phyloP scores from a whole-genome alignment of 2,888 invertebrate genomes.

The Ectropis crepuscularia region DNA sequence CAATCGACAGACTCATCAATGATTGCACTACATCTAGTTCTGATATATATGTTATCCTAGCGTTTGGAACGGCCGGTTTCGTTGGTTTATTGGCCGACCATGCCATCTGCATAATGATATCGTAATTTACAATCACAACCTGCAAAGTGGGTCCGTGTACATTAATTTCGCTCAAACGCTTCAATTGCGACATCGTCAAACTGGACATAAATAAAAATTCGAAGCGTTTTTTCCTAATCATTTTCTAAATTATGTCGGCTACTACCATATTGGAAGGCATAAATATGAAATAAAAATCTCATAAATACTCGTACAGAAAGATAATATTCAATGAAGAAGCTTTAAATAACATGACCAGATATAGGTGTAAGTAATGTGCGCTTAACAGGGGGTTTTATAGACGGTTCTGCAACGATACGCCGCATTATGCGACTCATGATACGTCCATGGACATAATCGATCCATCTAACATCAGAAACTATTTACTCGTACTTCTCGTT shows the following conservation, averaged over 20 bases:
- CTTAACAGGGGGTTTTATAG: constrained; percentile 50
- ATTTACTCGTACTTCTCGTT: constrained; percentile 58
- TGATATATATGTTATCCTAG: too few species aligned
- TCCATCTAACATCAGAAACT: constrained; percentile 57
- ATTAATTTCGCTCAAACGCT: constrained; percentile 34
- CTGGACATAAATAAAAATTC: constrained; percentile 27
- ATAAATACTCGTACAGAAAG: constrained; percentile 44
- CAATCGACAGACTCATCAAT: too few species aligned
- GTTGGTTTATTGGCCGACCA: constrained; percentile 46
- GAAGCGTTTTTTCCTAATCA: constrained; percentile 25
- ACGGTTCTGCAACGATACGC: constrained; percentile 51
- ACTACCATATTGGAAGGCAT: constrained; percentile 45
- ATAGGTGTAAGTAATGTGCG: constrained; percentile 54
- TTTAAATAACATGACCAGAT: constrained; percentile 57
- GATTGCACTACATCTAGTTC: too few species aligned
- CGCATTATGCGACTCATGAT: constrained; percentile 53
- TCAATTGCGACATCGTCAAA: constrained; percentile 28
- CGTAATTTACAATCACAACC: constrained; percentile 38
- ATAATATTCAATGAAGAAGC: constrained; percentile 60
- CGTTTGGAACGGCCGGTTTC: constrained; percentile 37
- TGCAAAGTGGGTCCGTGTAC: constrained; percentile 33
- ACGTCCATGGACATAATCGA: constrained; percentile 55
- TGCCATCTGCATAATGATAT: constrained; percentile 43
- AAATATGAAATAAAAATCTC: constrained; percentile 52
- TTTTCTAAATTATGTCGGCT: constrained; percentile 33